Base-by-base conservation (phyloP, 2,888 invertebrate genomes). In the Oxytorus armatus region DNA sequence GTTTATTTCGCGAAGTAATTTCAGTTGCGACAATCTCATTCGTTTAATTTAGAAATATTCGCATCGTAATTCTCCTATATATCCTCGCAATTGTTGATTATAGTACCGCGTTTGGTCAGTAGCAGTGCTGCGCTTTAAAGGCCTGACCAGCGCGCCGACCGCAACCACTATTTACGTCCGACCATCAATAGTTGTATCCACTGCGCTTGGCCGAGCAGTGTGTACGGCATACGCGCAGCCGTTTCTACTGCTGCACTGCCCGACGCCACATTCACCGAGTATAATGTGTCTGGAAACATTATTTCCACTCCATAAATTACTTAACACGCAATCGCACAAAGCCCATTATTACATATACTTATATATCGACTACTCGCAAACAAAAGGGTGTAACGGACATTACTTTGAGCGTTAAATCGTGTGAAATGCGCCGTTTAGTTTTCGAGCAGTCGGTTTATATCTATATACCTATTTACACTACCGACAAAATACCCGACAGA, bases 121-220 rank as follows among this genome's bases (percentile, higher is more conserved):
- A 23, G 68, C 23, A 33, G 29, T 14, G 21, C 51, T 36, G 39
- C 65, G 47, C 69, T 81, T 77, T 74, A 4, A 49, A 65, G 59
- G 72, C 74, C 81, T 59, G 80, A 82, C 80, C 77, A 68, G 55
- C 42, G 75, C 77, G 47, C 68, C 77, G 74, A 79, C 79, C 72
- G 59, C 83, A 81, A 81, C 73, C 63, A 83, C 83, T 82, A 79
- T 82, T 82, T 81, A 82, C 25, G 77, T 72, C 80, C 55, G 82
- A 78, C 78, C 80, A 76, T 57, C 59, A 70, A 69, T 73, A 61
- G 57, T 25, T 47, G 63, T 79, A 63, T 65, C 83, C 75, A 79
- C 80, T 82, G 77, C 73, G 68, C 77, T 47, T 61, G 68, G 69
- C 47, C 59, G 69, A 68, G 53, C 59, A 49, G n/a, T 16, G 44